Evolutionary conservation across 2,113 vertebrate species (phyloP), one percentile per base, ranked within the genome.

Genomic region (Tachysurus fulvidraco): DNA sequence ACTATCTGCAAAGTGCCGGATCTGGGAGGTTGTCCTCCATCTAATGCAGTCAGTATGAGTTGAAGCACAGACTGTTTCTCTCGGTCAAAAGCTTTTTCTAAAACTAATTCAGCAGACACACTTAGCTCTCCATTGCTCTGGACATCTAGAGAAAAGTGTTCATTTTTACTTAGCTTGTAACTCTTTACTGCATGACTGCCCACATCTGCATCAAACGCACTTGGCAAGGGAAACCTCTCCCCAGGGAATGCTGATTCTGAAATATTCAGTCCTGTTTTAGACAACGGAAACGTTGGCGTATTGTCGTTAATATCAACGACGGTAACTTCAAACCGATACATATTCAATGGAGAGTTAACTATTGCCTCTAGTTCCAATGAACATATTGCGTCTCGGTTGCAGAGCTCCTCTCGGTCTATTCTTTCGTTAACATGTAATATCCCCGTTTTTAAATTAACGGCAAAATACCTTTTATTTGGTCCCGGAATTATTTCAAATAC

Each of bases 241-340:
- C 91, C 88, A 17, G 87, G 78, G 8, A 86, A 78, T 14, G 86
- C 78, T 4, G 0, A 83, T 21, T 91, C 91, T 30, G 87, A 83
- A 28, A 91, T 88, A 78, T 90, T 90, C 4, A 89, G 11, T 73
- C 7, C 30, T 71, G 62, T 69, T 12, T 16, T 41, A n/a, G 74
- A 11, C 52, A 64, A 5, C 36, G 44, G 80, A 90, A 91, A 86
- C 25, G 41, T 71, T 19, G 91, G 91, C 12, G 83, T 17, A 23
- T 91, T 89, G 52, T 91, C 90, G 44, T 93, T 91, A 8, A 90
- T 81, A 59, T 92, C 92, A 30, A 91, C 12, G 1, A 90, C 65
- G 62, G 86, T 91, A 7, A 92, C 87, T 85, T 92, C 90, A 57
- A 90, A 46, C 3, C 89, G 89, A 12, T 90, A 90, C 62, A 92